phyloP scores from a whole-genome alignment of 2,797 vertebrate species.

The Enteromius fasciolatus region DNA sequence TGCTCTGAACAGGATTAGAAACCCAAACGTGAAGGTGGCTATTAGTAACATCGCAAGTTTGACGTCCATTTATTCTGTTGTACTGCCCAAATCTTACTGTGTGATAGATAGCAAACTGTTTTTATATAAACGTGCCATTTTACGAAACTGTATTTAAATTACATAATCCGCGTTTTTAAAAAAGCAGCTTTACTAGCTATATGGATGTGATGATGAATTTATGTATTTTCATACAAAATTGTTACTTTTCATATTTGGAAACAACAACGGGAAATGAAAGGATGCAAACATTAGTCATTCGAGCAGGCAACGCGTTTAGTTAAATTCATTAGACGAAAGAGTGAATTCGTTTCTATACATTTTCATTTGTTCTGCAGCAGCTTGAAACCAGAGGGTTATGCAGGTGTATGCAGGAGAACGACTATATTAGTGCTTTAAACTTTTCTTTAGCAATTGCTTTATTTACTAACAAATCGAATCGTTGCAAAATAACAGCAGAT shows the following conservation, averaged over 20 bases:
- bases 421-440: not conserved
- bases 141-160: not conserved
- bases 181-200: not conserved
- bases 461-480: not conserved
- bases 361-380: conserved; percentile 19
- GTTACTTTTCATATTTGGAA: not conserved
- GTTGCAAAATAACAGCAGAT: not conserved
- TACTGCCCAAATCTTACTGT: not conserved
- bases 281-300: not conserved
- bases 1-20: not conserved
- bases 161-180: not conserved
- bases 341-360: conserved; percentile 26
- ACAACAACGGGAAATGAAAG: not conserved
- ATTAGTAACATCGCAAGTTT: not conserved
- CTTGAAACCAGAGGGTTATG: not conserved
- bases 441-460: not conserved
- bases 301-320: not conserved
- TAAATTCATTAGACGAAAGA: not conserved
- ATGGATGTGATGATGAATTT: not conserved
- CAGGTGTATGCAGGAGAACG: not conserved
- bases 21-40: not conserved
- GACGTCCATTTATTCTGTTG: not conserved
- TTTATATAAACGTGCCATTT: not conserved
- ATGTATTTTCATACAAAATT: not conserved
- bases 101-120: not conserved